Evolutionary conservation across 2,888 invertebrate species (phyloP).

Genomic region (Arctia plantaginis): DNA sequence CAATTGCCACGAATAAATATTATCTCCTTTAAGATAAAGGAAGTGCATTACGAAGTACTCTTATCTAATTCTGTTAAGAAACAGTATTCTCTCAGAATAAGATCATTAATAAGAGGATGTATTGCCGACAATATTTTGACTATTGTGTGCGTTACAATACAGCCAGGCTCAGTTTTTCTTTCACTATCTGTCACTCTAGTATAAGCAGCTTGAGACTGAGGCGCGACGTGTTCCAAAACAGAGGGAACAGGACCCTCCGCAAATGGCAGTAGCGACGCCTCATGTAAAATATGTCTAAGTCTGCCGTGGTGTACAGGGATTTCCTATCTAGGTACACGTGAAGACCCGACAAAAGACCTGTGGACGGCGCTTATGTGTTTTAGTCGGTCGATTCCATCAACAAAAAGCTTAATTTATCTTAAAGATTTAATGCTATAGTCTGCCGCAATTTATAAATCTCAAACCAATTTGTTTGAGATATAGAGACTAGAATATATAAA

Average conservation of each 20-base stretch:
- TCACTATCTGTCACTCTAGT: not conserved
- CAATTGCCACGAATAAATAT: constrained; percentile 7
- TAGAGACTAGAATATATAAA: not conserved
- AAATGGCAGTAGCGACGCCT: not conserved
- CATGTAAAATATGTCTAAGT: no score
- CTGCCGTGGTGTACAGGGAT: no score
- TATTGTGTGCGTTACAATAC: not conserved
- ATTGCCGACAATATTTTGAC: not conserved
- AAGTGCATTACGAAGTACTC: not conserved
- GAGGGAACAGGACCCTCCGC: not conserved
- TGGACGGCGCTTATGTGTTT: no score
- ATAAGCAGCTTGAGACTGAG: no score
- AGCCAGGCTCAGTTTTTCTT: not conserved
- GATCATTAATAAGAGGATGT: not conserved
- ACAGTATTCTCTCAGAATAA: not conserved
- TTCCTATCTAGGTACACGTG: not conserved
- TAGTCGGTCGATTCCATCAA: no score
- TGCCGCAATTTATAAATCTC: not conserved
- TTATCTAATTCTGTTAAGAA: not conserved
- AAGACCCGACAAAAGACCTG: no score
- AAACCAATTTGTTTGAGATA: not conserved
- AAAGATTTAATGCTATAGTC: not conserved
- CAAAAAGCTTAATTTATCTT: no score
- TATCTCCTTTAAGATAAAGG: not conserved
- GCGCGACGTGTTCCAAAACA: no score